Base-by-base conservation (phyloP, 2,888 invertebrate species). In the Iphiclides podalirius region DNA sequence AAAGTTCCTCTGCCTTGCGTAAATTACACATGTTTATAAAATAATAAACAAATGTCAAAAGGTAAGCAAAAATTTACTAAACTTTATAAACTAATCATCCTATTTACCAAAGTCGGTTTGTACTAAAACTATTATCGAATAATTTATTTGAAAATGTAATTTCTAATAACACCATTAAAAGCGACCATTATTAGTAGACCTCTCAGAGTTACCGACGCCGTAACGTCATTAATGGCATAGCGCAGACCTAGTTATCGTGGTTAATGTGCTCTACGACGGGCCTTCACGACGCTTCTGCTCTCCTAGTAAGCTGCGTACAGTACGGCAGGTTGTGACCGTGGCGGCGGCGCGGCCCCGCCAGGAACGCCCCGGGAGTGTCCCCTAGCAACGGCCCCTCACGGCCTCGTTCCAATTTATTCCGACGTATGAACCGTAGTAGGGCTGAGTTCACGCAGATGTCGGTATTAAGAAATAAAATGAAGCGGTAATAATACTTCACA, bases 281-380 rank as follows among this genome's bases (percentile, higher is more conserved):
- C 41, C 69, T 78, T 68, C 55, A 64, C n/a, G 41, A 2, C 2
- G 7, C 4, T 64, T 72, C 67, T 87, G 77, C 38, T 54, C 53
- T 66, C 85, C 84, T 86, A 72, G 85, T 86, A 83, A 57, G 66
- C 70, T 78, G 85, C 85, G 85, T 82, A 82, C 72, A 75, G 64
- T 70, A 77, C 67, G 75, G 75, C 77, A 71, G 73, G 75, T 75
- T 75, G 74, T 71, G 75, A 71, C 73, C 72, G 72, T 67, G 59
- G 52, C 57, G 58, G 56, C 61, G 58, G 58, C 61, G 60, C 53
- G 35, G 52, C 43, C 53, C 45, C 52, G 43, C 43, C 54, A 50
- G 55, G 60, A 55, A 43, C 47, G 47, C 50, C 47, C 53, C 49
- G 54, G 58, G 58, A 51, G 53, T 50, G 47, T 48, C 49, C 36